Conservation (phyloP, 2,888 invertebrate genomes). For the Neocrepidodera transversa region DNA sequence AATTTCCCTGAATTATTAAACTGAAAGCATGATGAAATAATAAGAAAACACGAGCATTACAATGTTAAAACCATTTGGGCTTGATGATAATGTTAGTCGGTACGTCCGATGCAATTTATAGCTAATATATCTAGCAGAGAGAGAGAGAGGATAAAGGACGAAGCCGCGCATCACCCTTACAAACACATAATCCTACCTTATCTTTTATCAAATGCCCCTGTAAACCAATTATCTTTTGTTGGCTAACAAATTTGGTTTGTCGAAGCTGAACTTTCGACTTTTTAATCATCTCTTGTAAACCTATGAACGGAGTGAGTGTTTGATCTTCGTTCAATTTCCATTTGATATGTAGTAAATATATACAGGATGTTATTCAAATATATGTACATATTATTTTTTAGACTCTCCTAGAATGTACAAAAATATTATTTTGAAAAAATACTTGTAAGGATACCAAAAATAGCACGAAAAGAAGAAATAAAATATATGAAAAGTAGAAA, state of each 20-base stretch:
- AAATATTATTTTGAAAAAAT: no score
- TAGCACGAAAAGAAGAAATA: no score
- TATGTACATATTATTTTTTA: no score
- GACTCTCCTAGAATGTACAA: no score
- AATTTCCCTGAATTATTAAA: conserved; percentile 11
- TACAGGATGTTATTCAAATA: no score
- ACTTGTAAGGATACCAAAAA: no score
- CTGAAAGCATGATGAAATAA: conserved; percentile 18
- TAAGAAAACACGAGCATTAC: conserved; percentile 40
- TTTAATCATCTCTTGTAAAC: no score
- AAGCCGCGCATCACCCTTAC: conserved; percentile 31
- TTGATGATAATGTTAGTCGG: conserved; percentile 31
- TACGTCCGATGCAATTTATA: conserved; percentile 52
- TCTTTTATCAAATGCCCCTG: conserved; percentile 43
- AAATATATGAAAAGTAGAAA: no score
- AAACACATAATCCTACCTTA: conserved; percentile 45
- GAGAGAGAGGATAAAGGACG: conserved; percentile 33
- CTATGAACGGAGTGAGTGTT: no score
- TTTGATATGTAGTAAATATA: no score
- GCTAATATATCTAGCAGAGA: conserved; percentile 50
- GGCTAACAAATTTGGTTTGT: conserved; percentile 33
- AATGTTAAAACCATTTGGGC: conserved; percentile 10
- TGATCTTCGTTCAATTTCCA: no score
- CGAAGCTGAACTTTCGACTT: conserved; percentile 1
- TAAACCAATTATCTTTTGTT: conserved; percentile 47